phyloP scores from a whole-genome alignment of 2,113 vertebrate genomes.

The Neopipo cinnamomea region DNA sequence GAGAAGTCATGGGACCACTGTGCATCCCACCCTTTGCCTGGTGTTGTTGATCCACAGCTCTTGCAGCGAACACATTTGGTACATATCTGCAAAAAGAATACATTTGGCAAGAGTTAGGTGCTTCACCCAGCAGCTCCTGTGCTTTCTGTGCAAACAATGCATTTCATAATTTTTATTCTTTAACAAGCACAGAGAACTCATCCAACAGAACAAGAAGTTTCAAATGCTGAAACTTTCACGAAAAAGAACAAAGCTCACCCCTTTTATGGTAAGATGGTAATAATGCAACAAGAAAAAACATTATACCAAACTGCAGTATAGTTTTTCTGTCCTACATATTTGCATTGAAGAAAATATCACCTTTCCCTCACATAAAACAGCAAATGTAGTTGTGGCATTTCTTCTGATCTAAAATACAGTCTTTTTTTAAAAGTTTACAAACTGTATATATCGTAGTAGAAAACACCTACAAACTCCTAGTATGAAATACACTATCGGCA shows the following conservation, averaged over 20 bases:
- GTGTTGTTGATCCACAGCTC: conserved; percentile 95
- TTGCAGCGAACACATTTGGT: conserved; percentile 97
- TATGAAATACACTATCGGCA: background rate
- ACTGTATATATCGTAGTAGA: background rate
- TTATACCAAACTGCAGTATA: background rate
- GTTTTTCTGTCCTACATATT: background rate
- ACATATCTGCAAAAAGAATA: conserved; percentile 83
- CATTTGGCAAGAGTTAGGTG: background rate
- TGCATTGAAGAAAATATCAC: background rate
- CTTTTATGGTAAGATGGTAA: background rate
- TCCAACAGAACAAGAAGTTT: background rate
- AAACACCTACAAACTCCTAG: background rate
- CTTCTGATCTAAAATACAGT: background rate
- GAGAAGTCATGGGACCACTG: conserved; percentile 99
- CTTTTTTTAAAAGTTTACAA: background rate
- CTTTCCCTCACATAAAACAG: background rate
- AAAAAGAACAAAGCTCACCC: background rate
- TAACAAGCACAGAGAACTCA: background rate
- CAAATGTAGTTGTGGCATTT: background rate
- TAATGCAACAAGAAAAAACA: background rate
- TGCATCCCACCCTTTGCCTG: conserved; percentile 96
- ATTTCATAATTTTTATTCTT: background rate
- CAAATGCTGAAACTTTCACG: background rate
- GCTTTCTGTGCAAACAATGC: background rate
- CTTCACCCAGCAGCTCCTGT: background rate